phyloP scores from a whole-genome alignment of 2,113 vertebrate species.

The Chrysochloris asiatica region DNA sequence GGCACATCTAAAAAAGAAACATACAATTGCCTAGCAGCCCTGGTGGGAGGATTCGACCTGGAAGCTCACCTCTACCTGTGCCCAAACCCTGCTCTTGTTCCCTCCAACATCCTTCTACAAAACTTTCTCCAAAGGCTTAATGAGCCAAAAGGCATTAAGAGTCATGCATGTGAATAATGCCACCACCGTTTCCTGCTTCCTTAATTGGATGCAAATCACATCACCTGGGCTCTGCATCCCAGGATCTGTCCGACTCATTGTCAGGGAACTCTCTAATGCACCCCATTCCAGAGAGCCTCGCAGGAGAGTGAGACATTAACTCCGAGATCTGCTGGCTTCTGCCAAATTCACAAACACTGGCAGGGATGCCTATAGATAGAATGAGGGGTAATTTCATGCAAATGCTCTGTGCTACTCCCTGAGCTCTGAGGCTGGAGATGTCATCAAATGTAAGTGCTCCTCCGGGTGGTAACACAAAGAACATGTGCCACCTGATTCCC shows the following conservation, averaged over 20 bases:
- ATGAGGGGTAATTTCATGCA: slow-evolving; percentile 88
- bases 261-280: slow-evolving; percentile 72
- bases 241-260: slow-evolving; percentile 69
- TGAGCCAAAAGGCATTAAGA: slow-evolving; percentile 2
- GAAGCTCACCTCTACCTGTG: slow-evolving; percentile 42
- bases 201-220: slow-evolving; percentile 77
- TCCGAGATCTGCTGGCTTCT: slow-evolving; percentile 77
- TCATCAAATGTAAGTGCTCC: slow-evolving; percentile 85
- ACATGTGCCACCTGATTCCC: slow-evolving; percentile 77
- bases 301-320: slow-evolving; percentile 83
- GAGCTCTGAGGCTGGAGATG: slow-evolving; percentile 85
- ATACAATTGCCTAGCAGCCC: neutral
- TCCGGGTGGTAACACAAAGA: slow-evolving; percentile 84
- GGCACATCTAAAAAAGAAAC: slow-evolving; percentile 51
- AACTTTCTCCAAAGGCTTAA: slow-evolving; percentile 55
- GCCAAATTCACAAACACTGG: slow-evolving; percentile 83
- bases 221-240: slow-evolving; percentile 63
- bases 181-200: slow-evolving; percentile 13
- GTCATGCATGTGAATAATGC: neutral
- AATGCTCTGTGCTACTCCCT: slow-evolving; percentile 84
- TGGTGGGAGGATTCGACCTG: neutral
- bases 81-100: neutral
- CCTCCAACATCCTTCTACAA: neutral
- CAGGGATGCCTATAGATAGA: slow-evolving; percentile 82
- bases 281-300: slow-evolving; percentile 80